These are phyloP conservation scores for Patiria miniata DNA, from an alignment of 35 echinoderm and acorn worm genomes.

Conservation along the genomic window DNA sequence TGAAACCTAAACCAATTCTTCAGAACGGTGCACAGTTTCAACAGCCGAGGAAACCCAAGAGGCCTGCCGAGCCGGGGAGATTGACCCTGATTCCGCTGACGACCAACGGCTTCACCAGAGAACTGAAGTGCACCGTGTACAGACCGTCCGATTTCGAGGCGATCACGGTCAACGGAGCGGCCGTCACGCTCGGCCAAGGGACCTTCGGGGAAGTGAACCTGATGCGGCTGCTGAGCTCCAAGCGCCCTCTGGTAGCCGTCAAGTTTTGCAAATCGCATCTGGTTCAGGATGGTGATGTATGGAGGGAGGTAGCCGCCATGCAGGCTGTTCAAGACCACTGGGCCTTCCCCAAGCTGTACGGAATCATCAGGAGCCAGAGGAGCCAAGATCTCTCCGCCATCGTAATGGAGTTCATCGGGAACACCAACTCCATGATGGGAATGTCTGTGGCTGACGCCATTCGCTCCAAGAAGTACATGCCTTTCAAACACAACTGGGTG, in stretches of 20 bases:
- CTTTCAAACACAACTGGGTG: background rate
- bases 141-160: background rate
- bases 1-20: too few species aligned
- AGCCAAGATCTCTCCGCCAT: background rate
- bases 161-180: background rate
- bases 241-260: background rate
- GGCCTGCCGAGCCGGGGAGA: background rate
- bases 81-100: background rate
- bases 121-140: background rate
- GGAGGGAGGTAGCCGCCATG: background rate
- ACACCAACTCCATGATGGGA: background rate
- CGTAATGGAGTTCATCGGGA: background rate
- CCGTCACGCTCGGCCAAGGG: background rate
- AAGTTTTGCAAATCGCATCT: background rate
- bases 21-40: too few species aligned
- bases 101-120: background rate
- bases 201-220: background rate
- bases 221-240: background rate
- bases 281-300: background rate
- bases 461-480: background rate
- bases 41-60: too few species aligned
- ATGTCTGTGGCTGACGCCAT: background rate
- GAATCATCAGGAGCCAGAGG: background rate
- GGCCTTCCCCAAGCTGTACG: slow-evolving; percentile 5
- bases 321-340: background rate